Evolutionary conservation across 1,140 invertebrate species (phyloP), one percentile per base, ranked within the genome.

Genomic region (Drosophila lacertosa): DNA sequence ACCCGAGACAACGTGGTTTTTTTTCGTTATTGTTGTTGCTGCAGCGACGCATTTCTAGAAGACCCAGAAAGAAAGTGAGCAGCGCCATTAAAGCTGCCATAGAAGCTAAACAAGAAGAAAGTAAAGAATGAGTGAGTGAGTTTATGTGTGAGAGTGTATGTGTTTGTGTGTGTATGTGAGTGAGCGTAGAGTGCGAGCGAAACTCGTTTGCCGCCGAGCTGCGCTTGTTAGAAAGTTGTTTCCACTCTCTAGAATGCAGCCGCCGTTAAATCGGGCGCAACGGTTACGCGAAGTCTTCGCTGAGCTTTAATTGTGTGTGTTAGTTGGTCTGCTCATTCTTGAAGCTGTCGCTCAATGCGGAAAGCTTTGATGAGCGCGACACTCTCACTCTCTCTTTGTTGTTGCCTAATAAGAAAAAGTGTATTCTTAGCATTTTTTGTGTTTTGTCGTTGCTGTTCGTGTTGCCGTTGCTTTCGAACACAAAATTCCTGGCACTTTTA

Each of bases 341-440:
- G 22, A 18, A 47, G 33, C 33, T 47, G 18, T 48, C 11, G 11
- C 1, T 35, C 50, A 54, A 22, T 45, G 18, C 2, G 13, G 13
- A 54, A 66, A 58, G 54, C 64, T 67, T 37, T 50, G 26, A 33
- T 26, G 22, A 26, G n/a, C 20, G 37, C 47, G 20, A 11, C 66
- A 53, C 40, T 63, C 39, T 63, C 60, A 33, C 59, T 64, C 59
- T 24, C 32, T 67, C 65, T 37, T 20, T 47, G 60, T 16, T 37
- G 33, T 74, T 74, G 72, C 59, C 67, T 71, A 71, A 74, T 74
- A 65, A 66, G 54, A 74, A 71, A 54, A 74, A 57, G 47, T 74
- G 58, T 74, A 74, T 74, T 70, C 67, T 70, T 70, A 70, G 67
- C 67, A 65, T 42, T 57, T 51, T 55, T 55, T 32, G 33, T 32